Percentiles rank a stretch among this genome's conserved stretches.
These are phyloP conservation scores for Mayetiola destructor DNA, from an alignment of 2,888 invertebrate species.

Conservation along the genomic window DNA sequence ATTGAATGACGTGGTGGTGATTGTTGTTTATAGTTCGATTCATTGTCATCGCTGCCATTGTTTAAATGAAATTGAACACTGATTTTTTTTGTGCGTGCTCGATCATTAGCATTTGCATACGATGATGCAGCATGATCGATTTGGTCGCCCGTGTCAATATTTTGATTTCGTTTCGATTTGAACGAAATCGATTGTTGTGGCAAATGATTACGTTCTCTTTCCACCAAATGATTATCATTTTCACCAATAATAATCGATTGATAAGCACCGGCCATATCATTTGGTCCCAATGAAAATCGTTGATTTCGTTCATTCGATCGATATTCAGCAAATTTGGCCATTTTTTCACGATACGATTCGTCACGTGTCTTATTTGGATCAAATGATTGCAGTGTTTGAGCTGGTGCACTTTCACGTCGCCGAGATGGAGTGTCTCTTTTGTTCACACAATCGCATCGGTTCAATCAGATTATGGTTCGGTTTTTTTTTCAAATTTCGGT, in stretches of 20 bases:
- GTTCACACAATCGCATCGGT: too few relatives aligned
- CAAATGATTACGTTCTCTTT: not conserved
- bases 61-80: not conserved
- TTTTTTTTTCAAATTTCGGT: too few relatives aligned
- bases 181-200: not conserved
- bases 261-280: not conserved
- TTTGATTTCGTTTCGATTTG: not conserved
- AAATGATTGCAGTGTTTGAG: not conserved
- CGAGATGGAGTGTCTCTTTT: not conserved
- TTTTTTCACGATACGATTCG: not conserved
- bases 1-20: constrained; percentile 7
- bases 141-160: not conserved
- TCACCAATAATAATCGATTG: not conserved
- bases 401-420: constrained; percentile 6
- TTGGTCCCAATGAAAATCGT: not conserved
- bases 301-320: not conserved
- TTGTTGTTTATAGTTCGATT: not conserved
- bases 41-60: not conserved
- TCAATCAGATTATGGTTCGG: too few relatives aligned
- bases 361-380: not conserved
- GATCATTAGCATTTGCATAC: too few relatives aligned
- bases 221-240: not conserved
- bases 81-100: not conserved
- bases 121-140: not conserved
- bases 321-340: not conserved